Conservation (phyloP, 1,140 invertebrate species). For the Agrypnia vestita region DNA sequence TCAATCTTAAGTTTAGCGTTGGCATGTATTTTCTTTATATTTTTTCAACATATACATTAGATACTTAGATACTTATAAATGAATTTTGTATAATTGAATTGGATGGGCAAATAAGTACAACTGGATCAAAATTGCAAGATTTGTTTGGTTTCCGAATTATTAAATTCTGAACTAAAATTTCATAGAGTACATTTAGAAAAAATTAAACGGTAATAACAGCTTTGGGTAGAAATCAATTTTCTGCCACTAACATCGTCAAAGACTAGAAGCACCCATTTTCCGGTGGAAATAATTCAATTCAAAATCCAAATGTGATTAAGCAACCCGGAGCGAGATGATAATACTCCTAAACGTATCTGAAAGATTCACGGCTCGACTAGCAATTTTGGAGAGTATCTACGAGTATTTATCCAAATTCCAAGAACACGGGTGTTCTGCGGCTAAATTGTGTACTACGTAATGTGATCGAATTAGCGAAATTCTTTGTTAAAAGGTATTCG, state of each 20-base stretch:
- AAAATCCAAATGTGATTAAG: conserved; percentile 18
- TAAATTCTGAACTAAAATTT: no score
- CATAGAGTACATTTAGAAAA: not conserved
- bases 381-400: conserved; percentile 4
- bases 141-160: no score
- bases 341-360: conserved; percentile 13
- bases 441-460: no score
- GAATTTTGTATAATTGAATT: no score
- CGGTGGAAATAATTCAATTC: conserved; percentile 13
- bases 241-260: conserved; percentile 3
- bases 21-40: no score
- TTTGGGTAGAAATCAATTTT: not conserved
- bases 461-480: no score
- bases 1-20: no score
- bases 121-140: no score
- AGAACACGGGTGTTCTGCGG: not conserved
- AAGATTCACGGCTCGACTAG: not conserved
- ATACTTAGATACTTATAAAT: no score
- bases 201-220: not conserved
- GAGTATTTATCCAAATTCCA: not conserved
- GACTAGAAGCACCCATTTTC: not conserved
- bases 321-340: not conserved
- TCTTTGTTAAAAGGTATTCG: no score
- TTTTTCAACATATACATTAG: no score
- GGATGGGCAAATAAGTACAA: no score